These are phyloP conservation scores for Plumapathes pennacea DNA, from an alignment of 92 coral and sea anemone species.

Conservation along the genomic window DNA sequence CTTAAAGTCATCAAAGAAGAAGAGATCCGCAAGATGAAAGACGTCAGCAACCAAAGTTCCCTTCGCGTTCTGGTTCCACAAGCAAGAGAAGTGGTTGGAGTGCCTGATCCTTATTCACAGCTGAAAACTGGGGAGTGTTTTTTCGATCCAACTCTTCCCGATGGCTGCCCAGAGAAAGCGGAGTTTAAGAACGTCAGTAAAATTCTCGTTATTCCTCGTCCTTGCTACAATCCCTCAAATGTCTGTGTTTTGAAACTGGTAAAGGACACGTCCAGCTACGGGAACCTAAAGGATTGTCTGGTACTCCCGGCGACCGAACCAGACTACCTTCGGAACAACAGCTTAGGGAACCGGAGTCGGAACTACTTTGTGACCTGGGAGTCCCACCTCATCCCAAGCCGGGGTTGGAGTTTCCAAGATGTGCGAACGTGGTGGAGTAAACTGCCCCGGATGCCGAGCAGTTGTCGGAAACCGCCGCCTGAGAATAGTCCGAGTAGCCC, in stretches of 20 bases:
- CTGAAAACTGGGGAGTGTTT: constrained; percentile 64
- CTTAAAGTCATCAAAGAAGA: constrained; percentile 9
- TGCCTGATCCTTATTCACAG: constrained; percentile 46
- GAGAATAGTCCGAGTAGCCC: too few relatives aligned
- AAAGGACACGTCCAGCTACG: constrained; percentile 23
- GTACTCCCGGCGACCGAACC: constrained; percentile 57
- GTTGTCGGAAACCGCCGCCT: too few relatives aligned
- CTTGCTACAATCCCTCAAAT: constrained; percentile 60
- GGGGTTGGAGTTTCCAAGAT: too few relatives aligned
- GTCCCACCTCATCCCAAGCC: constrained; percentile 44
- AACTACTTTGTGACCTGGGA: constrained; percentile 76
- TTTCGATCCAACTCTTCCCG: constrained; percentile 61
- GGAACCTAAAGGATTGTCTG: constrained; percentile 61
- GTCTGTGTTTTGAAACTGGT: constrained; percentile 48
- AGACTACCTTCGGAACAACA: constrained; percentile 57
- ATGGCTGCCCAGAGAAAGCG: constrained; percentile 11
- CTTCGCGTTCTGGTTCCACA: constrained; percentile 51
- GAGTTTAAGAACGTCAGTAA: constrained; percentile 29
- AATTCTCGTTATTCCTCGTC: constrained; percentile 50
- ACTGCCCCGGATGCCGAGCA: too few relatives aligned
- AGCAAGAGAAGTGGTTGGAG: constrained; percentile 68
- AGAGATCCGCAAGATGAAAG: constrained; percentile 22
- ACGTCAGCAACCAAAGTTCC: not conserved
- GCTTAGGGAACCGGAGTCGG: constrained; percentile 63
- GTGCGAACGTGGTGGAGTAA: too few relatives aligned